Conservation (phyloP, 2,888 invertebrate species). For the Philonicus albiceps region DNA sequence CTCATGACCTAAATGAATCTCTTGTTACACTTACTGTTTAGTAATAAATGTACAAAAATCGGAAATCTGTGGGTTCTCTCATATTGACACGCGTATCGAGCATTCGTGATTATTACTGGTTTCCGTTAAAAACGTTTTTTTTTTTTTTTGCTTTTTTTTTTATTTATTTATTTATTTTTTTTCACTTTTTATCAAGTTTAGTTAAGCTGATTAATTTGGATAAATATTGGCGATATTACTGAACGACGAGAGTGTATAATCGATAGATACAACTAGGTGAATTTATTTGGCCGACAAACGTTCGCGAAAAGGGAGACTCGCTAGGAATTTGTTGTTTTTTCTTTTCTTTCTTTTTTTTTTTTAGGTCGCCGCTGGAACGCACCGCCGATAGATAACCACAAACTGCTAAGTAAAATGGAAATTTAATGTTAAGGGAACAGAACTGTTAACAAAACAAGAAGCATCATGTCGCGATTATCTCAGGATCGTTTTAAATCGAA, state of each 20-base stretch:
- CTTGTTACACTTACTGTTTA: constrained; percentile 23
- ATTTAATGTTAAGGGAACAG: constrained; percentile 2
- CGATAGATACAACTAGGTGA: constrained; percentile 12
- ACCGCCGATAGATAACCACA: constrained; percentile 1
- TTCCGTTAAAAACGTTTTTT: not conserved
- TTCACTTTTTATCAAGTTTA: not conserved
- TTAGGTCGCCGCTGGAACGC: not conserved
- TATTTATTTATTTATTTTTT: not conserved
- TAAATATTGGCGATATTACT: constrained; percentile 37
- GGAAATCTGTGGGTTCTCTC: constrained; percentile 38
- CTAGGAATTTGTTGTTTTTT: not conserved
- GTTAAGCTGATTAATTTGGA: constrained; percentile 30
- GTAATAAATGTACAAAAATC: constrained; percentile 43
- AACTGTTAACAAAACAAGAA: not conserved
- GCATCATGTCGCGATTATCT: constrained; percentile 5
- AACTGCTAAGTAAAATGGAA: constrained; percentile 11
- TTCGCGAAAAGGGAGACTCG: not conserved
- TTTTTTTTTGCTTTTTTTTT: not conserved
- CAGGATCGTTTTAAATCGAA: not conserved
- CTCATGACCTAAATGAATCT: constrained; percentile 13
- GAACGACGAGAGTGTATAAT: constrained; percentile 11
- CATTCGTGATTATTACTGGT: constrained; percentile 20
- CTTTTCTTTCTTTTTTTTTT: no score
- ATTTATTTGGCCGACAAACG: constrained; percentile 11
- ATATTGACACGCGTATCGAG: constrained; percentile 35